Evolutionary conservation across 2,888 invertebrate genomes (phyloP).

Genomic region (Idaea dimidiata): DNA sequence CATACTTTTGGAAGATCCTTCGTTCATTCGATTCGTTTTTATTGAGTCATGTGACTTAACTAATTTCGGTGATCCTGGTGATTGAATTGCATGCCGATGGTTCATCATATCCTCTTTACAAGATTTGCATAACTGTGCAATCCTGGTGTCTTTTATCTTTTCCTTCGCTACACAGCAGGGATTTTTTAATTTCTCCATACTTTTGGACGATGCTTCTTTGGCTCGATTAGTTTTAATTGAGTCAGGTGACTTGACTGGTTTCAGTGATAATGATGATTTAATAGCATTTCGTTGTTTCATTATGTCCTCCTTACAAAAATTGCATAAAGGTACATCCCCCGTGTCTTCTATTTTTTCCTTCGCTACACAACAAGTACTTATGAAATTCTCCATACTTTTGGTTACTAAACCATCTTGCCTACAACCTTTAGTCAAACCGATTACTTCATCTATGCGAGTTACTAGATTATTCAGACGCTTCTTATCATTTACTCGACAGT

Average conservation of each 20-base stretch:
- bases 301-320: no score
- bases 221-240: no score
- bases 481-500: constrained; percentile 4
- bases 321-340: no score
- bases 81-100: not conserved
- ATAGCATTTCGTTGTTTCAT: no score
- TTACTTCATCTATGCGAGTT: constrained; percentile 32
- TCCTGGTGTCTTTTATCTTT: constrained; percentile 23
- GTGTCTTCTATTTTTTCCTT: constrained; percentile 32
- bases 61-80: not conserved
- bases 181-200: constrained; percentile 32
- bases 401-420: constrained; percentile 21
- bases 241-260: no score
- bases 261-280: no score
- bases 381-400: constrained; percentile 29
- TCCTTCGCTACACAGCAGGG: constrained; percentile 30
- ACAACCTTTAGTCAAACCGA: constrained; percentile 27
- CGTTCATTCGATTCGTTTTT: not conserved
- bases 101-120: constrained; percentile 9
- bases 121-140: constrained; percentile 22
- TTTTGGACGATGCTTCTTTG: no score
- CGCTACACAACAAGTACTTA: constrained; percentile 29
- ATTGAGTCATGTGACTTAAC: not conserved
- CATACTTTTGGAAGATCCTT: constrained; percentile 16
- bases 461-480: constrained; percentile 26